These are phyloP conservation scores for Chaenocephalus aceratus DNA, from an alignment of 2,113 vertebrate species.

Conservation along the genomic window DNA sequence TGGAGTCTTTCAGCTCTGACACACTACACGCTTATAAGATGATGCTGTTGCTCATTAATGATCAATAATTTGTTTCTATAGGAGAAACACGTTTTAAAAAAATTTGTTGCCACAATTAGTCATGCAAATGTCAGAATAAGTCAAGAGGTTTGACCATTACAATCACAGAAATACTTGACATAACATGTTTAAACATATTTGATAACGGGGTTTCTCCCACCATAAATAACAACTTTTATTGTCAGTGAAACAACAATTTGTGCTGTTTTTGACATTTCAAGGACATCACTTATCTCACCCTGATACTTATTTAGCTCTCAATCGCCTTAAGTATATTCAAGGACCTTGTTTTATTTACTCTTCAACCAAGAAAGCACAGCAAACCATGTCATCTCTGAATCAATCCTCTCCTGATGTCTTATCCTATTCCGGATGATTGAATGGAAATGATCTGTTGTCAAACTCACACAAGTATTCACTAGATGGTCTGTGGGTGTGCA, in stretches of 20 bases:
- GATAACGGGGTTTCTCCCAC: background rate
- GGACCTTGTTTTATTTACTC: background rate
- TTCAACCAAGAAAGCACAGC: background rate
- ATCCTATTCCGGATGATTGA: background rate
- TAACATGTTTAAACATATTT: background rate
- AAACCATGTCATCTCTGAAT: background rate
- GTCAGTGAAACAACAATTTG: background rate
- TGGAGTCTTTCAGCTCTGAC: background rate
- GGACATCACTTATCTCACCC: background rate
- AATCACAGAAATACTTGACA: background rate
- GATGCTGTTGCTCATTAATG: background rate
- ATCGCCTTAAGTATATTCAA: background rate
- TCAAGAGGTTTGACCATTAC: background rate
- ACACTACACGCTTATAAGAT: background rate
- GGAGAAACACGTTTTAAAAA: too few species aligned
- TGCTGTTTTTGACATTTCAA: background rate
- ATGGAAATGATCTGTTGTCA: background rate
- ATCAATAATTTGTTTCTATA: background rate
- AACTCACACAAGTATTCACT: background rate
- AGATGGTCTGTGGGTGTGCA: background rate
- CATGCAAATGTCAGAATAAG: background rate
- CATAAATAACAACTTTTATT: background rate
- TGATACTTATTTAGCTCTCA: background rate
- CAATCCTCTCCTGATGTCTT: background rate
- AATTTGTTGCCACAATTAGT: background rate